Conservation (phyloP, 2,888 invertebrate species). For the Drosophila paramelanica region DNA sequence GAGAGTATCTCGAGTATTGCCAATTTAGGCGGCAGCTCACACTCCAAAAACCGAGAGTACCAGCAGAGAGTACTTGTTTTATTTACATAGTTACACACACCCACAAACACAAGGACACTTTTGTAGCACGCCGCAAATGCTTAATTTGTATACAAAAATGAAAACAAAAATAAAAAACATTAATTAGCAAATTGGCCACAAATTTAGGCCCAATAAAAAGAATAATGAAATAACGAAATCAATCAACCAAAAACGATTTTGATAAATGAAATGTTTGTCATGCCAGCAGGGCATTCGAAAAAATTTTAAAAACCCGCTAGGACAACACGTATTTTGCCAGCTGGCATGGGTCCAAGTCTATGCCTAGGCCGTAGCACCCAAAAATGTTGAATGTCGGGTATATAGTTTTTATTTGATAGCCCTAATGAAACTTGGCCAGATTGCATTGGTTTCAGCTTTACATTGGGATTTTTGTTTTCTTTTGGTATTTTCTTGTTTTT, state of each 20-base stretch:
- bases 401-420: constrained; percentile 21
- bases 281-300: constrained; percentile 48
- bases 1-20: neutral
- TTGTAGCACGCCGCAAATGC: constrained; percentile 67
- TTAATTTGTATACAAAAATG: constrained; percentile 55
- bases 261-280: constrained; percentile 61
- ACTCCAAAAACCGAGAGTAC: constrained; percentile 4
- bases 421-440: constrained; percentile 64
- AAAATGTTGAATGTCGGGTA: constrained; percentile 35
- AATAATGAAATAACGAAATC: constrained; percentile 31
- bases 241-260: constrained; percentile 48
- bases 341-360: constrained; percentile 65
- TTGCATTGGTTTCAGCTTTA: constrained; percentile 70
- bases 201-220: constrained; percentile 32
- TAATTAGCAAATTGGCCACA: constrained; percentile 39
- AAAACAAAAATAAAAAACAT: constrained; percentile 6
- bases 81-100: constrained; percentile 36
- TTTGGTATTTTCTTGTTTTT: constrained; percentile 28
- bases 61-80: constrained; percentile 27
- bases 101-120: constrained; percentile 34
- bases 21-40: neutral
- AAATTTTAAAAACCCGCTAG: constrained; percentile 42
- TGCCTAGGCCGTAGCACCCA: constrained; percentile 44
- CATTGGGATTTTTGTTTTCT: constrained; percentile 26
- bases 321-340: constrained; percentile 51